These are phyloP conservation scores for Hirundichthys speculiger DNA, from an alignment of 2,113 vertebrate species.

Conservation along the genomic window DNA sequence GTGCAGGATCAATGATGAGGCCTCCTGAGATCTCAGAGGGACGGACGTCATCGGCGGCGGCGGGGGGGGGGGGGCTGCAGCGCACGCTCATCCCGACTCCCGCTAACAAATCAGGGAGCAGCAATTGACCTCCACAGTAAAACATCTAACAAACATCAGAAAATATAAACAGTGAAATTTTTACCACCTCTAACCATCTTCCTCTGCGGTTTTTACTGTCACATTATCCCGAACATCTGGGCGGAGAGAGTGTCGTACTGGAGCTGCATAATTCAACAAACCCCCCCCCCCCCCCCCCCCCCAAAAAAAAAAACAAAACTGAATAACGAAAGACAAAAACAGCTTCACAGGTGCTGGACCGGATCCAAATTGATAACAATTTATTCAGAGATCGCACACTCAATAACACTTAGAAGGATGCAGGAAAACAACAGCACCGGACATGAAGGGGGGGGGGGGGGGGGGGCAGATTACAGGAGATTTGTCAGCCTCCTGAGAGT, in stretches of 20 bases:
- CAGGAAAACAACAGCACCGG: conserved; percentile 48
- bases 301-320: no score
- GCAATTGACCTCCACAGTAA: conserved; percentile 50
- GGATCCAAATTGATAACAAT: conserved; percentile 62
- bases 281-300: no score
- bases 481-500: conserved; percentile 56
- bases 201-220: conserved; percentile 59
- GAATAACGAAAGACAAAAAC: conserved; percentile 3
- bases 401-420: conserved; percentile 67
- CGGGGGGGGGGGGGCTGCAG: no score
- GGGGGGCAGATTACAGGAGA: conserved; percentile 65
- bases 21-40: conserved; percentile 16
- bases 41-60: neutral
- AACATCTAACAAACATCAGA: conserved; percentile 37
- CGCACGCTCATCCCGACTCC: neutral
- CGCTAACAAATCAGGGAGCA: conserved; percentile 9
- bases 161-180: conserved; percentile 37
- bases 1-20: conserved; percentile 32
- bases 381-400: conserved; percentile 61
- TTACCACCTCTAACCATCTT: conserved; percentile 50
- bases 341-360: conserved; percentile 52
- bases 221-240: conserved; percentile 61
- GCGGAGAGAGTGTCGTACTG: conserved; percentile 31
- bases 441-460: conserved; percentile 55
- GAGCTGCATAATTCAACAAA: conserved; percentile 39